A percentile compares a stretch with the other conserved stretches of the same genome.
These are phyloP conservation scores for Crossaster papposus DNA, from an alignment of 53 echinoderm and acorn worm genomes.

Conservation along the genomic window DNA sequence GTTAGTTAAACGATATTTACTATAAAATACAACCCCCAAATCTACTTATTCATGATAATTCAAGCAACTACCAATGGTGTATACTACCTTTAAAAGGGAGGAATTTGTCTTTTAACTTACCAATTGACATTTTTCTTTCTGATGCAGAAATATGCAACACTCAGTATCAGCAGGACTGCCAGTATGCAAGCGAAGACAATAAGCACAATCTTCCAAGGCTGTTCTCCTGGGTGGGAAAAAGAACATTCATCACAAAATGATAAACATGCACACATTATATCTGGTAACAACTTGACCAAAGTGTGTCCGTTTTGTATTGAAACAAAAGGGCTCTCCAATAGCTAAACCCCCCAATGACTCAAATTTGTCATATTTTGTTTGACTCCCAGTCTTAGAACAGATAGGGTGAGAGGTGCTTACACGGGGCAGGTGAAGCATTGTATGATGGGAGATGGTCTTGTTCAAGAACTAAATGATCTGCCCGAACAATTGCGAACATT, in stretches of 20 bases:
- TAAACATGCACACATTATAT: not conserved
- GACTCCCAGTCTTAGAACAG: not conserved
- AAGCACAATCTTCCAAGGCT: not conserved
- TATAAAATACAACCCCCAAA: too few relatives aligned
- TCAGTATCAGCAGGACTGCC: not conserved
- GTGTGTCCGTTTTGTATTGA: too few relatives aligned
- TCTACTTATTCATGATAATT: too few relatives aligned
- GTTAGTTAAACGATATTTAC: too few relatives aligned
- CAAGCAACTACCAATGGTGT: too few relatives aligned
- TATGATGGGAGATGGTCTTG: conserved; percentile 11
- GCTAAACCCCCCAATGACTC: too few relatives aligned
- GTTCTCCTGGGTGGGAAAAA: not conserved
- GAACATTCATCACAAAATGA: not conserved
- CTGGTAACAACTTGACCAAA: not conserved
- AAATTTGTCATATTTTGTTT: not conserved
- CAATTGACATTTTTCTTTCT: conserved; percentile 10
- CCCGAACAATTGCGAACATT: too few relatives aligned
- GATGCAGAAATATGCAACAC: not conserved
- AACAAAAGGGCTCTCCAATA: too few relatives aligned
- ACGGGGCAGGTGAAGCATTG: conserved; percentile 22
- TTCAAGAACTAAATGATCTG: conserved; percentile 12
- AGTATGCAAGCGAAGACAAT: not conserved
- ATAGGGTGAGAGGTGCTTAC: conserved; percentile 28
- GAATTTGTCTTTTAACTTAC: conserved; percentile 5
- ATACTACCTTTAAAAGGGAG: too few relatives aligned